Evolutionary conservation across 2,113 vertebrate genomes (phyloP).

Genomic region (Seriola aureovittata): DNA sequence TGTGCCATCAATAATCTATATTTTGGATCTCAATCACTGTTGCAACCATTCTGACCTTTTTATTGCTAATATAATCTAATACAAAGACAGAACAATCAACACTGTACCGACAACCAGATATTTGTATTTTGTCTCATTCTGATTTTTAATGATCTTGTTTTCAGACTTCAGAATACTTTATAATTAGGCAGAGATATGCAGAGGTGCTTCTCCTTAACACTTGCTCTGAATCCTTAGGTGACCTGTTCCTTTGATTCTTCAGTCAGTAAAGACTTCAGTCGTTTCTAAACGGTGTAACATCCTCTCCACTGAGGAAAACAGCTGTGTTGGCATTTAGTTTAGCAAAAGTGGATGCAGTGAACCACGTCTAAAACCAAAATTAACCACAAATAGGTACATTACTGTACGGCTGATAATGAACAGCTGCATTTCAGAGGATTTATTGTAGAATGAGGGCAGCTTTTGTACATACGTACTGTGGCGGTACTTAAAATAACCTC

Average conservation of each 20-base stretch:
- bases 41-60: background rate
- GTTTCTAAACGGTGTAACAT: no score
- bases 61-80: background rate
- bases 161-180: background rate
- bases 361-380: slow-evolving; percentile 3
- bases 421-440: slow-evolving; percentile 21
- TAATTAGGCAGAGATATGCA: background rate
- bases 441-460: slow-evolving; percentile 23
- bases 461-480: slow-evolving; percentile 18
- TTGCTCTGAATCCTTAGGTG: background rate
- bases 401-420: background rate
- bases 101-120: no score
- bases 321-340: slow-evolving; percentile 8
- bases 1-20: background rate
- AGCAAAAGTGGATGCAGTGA: background rate
- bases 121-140: background rate
- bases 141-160: background rate
- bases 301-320: background rate
- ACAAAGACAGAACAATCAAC: no score
- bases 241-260: background rate
- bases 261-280: no score
- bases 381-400: background rate
- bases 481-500: slow-evolving; percentile 50
- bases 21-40: background rate
- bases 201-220: background rate